Base-by-base conservation (phyloP, 2,113 vertebrate species). In the Actenoides hombroni region DNA sequence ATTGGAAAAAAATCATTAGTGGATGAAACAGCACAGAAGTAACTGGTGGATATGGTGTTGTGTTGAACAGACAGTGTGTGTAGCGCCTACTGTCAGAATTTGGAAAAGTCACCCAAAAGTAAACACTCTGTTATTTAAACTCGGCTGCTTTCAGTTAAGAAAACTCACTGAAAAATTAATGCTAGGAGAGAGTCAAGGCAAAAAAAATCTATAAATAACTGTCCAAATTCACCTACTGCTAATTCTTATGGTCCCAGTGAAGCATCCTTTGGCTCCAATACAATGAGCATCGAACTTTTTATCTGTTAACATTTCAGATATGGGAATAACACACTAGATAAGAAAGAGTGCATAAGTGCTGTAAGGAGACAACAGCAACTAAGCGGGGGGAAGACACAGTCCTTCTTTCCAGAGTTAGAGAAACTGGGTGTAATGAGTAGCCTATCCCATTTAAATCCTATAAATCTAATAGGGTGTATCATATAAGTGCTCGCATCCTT, bases 1-100 rank as follows among this genome's bases (percentile, higher is more conserved):
- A 95, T 6, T 75, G 78, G 93, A 69, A 63, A 93, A 94, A 87
- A 87, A 93, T 78, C 54, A 37, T 92, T 84, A 49, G 53, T 65
- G 77, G 37, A 67, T 94, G 53, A 42, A 79, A 46, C 64, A 82
- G 75, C 79, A 25, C 39, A 92, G 92, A 91, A 84, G 44, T 75
- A 29, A 63, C 67, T 77, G 49, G 40, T 91, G 42, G 82, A 67
- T 56, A 40, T 19, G 33, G 60, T 59, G 60, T 9, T 93, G 71
- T 80, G 44, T 59, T 95, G 91, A 78, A 71, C 28, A 96, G 57
- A 69, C 11, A 92, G 56, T 85, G 71, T 46, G 14, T 68, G 54
- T 91, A 91, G 54, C 53, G 59, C 26, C 56, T 87, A 33, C 29
- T 86, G 84, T 61, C 64, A 80, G 35, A 87, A 15, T 21, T 42